phyloP scores from a whole-genome alignment of 2,113 vertebrate species.

The Centropus bengalensis region DNA sequence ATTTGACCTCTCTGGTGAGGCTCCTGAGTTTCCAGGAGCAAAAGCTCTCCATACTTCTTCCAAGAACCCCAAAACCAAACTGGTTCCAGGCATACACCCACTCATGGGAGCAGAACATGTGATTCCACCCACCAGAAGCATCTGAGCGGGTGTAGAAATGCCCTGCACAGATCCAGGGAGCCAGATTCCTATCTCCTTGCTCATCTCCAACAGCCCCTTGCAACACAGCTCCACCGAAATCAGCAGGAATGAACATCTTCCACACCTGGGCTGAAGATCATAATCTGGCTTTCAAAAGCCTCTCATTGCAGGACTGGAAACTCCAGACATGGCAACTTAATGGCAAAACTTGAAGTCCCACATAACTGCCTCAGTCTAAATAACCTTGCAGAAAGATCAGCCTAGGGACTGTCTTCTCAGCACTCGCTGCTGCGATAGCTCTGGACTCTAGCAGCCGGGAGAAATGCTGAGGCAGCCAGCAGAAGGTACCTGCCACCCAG shows the following conservation, averaged over 20 bases:
- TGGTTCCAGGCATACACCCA: neutral
- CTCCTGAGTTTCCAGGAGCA: neutral
- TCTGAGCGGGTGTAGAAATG: neutral
- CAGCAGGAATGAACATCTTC: neutral
- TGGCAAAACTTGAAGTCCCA: neutral
- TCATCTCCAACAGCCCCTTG: neutral
- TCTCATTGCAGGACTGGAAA: neutral
- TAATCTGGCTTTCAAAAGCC: neutral
- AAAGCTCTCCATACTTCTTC: neutral
- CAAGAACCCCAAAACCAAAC: neutral
- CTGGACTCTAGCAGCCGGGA: accelerated
- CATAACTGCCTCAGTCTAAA: neutral
- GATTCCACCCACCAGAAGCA: neutral
- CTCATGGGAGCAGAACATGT: accelerated
- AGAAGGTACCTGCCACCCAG: neutral
- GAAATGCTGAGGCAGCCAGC: neutral
- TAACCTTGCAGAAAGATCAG: neutral
- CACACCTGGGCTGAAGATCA: neutral
- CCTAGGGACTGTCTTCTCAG: neutral
- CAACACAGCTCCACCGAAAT: neutral
- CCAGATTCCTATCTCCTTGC: neutral
- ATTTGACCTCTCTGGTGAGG: neutral
- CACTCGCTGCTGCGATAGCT: neutral
- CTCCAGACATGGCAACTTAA: neutral
- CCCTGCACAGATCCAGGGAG: neutral